Evolutionary conservation across 2,888 invertebrate species (phyloP), one percentile per base, ranked within the genome.

Genomic region (Diadegma fenestrale): DNA sequence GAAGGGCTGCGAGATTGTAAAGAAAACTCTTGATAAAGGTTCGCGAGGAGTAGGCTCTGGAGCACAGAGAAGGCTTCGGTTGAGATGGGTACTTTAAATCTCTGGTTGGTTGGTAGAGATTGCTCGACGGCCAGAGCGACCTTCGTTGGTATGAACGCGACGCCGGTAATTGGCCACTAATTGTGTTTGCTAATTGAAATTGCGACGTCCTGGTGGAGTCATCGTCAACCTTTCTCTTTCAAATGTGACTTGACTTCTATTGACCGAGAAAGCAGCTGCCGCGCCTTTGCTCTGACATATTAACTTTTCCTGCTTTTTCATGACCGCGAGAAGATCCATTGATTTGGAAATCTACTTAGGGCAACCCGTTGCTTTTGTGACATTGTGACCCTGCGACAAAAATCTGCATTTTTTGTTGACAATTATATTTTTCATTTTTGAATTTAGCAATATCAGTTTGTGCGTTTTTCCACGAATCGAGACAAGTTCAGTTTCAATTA

Each of bases 121-220:
- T 45, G 71, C 76, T 72, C 72, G 33, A 37, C 68, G 78, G 51
- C 68, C 73, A 41, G 63, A 45, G 26, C 22, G 68, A 66, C n/a
- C 41, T 51, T 69, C 63, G 77, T 69, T 48, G 83, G 80, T 71
- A 84, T 86, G 89, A 88, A 87, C 87, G 85, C 78, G 88, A 37
- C 80, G 80, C 73, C 87, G 87, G 88, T 91, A 91, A 92, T 90
- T 90, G 90, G 87, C 87, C 89, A 66, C 87, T 92, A 92, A 92
- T 92, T 91, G 91, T 90, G 89, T 91, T 92, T 91, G 89, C 90
- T 92, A 90, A 91, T 92, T 91, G 91, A 91, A 91, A 90, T 91
- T 92, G 91, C 90, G 89, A 89, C 86, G 84, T 85, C 83, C 84
- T 64, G 80, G 66, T 68, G 72, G 72, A 19, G 64, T 72, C 66